phyloP scores from a whole-genome alignment of 2,888 invertebrate genomes.

The Drosophila subsilvestris region DNA sequence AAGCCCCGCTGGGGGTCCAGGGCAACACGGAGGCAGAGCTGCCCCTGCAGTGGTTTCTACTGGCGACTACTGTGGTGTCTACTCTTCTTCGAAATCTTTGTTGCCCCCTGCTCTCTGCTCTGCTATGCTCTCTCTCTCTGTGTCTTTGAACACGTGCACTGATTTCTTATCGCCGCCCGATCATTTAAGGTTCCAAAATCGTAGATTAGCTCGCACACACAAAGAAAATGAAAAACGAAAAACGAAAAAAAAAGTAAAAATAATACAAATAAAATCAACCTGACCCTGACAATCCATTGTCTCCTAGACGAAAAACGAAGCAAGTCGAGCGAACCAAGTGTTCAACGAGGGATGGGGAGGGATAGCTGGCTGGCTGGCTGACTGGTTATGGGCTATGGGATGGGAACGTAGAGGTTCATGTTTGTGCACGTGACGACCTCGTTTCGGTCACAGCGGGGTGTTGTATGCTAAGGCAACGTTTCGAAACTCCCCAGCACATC shows the following conservation, averaged over 20 bases:
- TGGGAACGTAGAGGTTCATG: constrained; percentile 54
- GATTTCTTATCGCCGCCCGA: constrained; percentile 69
- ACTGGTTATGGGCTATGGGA: constrained; percentile 1
- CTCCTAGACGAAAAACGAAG: constrained; percentile 23
- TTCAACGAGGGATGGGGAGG: constrained; percentile 24
- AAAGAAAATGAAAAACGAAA: constrained; percentile 9
- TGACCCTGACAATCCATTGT: constrained; percentile 66
- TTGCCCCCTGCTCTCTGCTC: constrained; percentile 6
- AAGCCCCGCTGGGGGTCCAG: constrained; percentile 69
- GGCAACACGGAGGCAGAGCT: background rate
- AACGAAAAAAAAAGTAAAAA: constrained; percentile 34
- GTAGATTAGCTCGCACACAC: constrained; percentile 59
- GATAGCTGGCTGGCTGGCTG: constrained; percentile 9
- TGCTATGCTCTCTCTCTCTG: background rate
- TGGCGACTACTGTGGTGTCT: constrained; percentile 61
- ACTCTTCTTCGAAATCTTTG: constrained; percentile 57
- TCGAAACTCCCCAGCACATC: constrained; percentile 42
- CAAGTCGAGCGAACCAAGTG: background rate
- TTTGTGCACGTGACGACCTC: constrained; percentile 76
- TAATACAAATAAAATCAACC: constrained; percentile 65
- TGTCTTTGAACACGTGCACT: constrained; percentile 71
- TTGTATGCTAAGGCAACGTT: constrained; percentile 46
- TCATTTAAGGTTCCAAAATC: constrained; percentile 66
- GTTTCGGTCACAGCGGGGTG: constrained; percentile 66
- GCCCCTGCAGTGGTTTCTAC: constrained; percentile 53